A percentile compares a stretch with the other conserved stretches of the same genome.
Conservation (phyloP, 2,888 invertebrate species). For the Thecophora atra region DNA sequence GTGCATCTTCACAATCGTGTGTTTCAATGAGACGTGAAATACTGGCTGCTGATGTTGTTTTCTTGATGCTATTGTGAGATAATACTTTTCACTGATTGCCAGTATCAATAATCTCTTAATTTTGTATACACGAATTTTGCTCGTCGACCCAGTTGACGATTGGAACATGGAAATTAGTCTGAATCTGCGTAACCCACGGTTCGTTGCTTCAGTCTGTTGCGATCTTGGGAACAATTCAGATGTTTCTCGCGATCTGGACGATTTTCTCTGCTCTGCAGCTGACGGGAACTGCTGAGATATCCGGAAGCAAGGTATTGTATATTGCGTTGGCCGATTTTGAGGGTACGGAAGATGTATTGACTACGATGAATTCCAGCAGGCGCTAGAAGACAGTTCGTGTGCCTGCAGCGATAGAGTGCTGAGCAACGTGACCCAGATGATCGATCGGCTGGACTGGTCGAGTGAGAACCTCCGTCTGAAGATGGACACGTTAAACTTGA, state of each 20-base stretch:
- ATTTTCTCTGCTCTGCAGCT: background rate
- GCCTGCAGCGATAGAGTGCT: background rate
- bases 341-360: too few relatives aligned
- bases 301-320: background rate
- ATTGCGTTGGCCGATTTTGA: too few relatives aligned
- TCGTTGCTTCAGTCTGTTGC: background rate
- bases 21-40: too few relatives aligned
- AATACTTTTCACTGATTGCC: too few relatives aligned
- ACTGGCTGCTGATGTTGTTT: too few relatives aligned
- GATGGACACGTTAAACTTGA: constrained; percentile 8
- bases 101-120: too few relatives aligned
- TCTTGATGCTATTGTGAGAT: too few relatives aligned
- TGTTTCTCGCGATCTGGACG: background rate
- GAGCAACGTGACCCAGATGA: background rate
- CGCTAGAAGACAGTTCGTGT: background rate
- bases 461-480: constrained; percentile 3
- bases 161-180: too few relatives aligned
- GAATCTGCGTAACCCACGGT: too few relatives aligned
- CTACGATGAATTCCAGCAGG: background rate
- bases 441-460: background rate
- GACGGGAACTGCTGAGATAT: background rate
- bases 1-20: too few relatives aligned
- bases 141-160: too few relatives aligned
- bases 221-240: background rate
- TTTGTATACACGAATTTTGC: too few relatives aligned